Conservation (phyloP, 2,113 vertebrate species). For the Chaetura pelagica region DNA sequence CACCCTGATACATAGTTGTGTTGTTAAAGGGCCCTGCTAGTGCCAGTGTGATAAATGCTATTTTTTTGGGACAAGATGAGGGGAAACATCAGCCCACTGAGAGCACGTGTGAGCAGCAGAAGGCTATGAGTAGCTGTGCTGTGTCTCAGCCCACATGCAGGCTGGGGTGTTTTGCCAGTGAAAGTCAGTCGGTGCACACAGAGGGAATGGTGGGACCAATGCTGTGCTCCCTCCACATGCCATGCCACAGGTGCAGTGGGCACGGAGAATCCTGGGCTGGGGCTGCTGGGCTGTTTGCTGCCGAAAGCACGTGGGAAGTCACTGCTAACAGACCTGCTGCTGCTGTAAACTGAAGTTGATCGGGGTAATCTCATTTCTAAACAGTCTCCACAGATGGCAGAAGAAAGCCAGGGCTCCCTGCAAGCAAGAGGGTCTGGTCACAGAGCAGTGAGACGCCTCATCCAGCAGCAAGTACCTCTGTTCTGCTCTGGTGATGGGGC, state of each 20-base stretch:
- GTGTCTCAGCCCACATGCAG: background rate
- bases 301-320: background rate
- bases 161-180: background rate
- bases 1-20: background rate
- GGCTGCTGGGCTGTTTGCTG: background rate
- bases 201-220: background rate
- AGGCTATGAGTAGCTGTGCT: background rate
- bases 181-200: background rate
- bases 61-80: background rate
- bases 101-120: background rate
- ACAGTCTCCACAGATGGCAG: background rate
- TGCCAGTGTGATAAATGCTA: background rate
- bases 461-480: fast-evolving
- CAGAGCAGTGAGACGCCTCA: fast-evolving
- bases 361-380: background rate
- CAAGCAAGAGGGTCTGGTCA: fast-evolving
- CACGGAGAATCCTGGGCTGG: background rate
- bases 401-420: background rate
- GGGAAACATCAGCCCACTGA: background rate
- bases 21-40: background rate
- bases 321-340: background rate
- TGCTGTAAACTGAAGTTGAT: background rate
- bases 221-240: fast-evolving
- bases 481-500: background rate
- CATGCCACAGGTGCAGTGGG: background rate